Evolutionary conservation across 2,797 vertebrate species (phyloP).

Genomic region (Propithecus deckenii): DNA sequence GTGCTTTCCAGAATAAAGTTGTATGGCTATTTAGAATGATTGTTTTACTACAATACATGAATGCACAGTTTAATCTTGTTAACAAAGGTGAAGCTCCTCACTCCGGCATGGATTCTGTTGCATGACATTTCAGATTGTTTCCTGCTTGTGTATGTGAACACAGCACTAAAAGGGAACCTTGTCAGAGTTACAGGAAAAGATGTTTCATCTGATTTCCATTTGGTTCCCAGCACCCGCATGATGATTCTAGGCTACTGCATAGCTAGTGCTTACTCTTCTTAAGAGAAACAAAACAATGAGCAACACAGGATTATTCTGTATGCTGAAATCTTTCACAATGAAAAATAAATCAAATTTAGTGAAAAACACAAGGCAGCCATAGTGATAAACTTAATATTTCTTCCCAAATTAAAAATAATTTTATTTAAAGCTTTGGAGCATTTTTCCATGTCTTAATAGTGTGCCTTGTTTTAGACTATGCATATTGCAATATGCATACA

Average conservation of each 20-base stretch:
- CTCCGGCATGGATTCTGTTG: background rate
- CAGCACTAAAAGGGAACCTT: background rate
- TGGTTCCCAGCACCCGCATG: background rate
- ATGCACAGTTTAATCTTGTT: background rate
- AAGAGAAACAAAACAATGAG: background rate
- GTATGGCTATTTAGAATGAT: background rate
- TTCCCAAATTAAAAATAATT: background rate
- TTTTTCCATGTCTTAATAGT: background rate
- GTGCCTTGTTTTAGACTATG: background rate
- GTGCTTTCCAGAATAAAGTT: slow-evolving; percentile 26
- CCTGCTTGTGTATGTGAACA: background rate
- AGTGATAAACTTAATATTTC: background rate
- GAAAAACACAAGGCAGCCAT: background rate
- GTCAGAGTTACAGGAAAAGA: background rate
- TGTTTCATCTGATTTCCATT: background rate
- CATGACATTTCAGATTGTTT: background rate
- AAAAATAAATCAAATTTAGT: background rate
- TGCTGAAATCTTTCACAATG: background rate
- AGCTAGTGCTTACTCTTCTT: background rate
- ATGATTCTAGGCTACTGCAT: background rate
- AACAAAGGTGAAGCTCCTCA: background rate
- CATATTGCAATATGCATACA: background rate
- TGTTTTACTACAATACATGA: background rate
- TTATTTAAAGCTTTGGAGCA: background rate
- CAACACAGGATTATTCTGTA: background rate